Conservation (phyloP, 2,797 vertebrate genomes). For the Perodicticus potto region DNA sequence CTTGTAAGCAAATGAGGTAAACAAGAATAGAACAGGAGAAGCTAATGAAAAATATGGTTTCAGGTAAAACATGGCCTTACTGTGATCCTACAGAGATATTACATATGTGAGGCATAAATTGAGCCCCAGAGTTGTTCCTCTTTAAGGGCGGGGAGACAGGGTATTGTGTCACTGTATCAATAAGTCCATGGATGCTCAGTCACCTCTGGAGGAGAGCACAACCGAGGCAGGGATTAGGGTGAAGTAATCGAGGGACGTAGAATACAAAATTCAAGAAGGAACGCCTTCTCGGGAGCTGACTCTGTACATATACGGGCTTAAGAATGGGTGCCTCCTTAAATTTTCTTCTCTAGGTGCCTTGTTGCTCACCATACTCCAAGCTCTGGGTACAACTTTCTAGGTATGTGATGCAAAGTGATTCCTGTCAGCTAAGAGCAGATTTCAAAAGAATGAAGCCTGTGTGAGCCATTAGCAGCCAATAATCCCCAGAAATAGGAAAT, state of each 20-base stretch:
- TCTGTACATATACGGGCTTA: not conserved
- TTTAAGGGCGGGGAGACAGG: not conserved
- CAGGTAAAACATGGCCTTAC: not conserved
- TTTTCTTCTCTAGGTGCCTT: not conserved
- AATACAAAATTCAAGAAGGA: not conserved
- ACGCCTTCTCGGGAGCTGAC: not conserved
- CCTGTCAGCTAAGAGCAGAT: not conserved
- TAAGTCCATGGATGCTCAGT: not conserved
- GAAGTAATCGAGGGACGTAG: not conserved
- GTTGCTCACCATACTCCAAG: not conserved
- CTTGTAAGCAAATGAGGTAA: not conserved
- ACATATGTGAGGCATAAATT: not conserved
- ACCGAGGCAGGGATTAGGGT: not conserved
- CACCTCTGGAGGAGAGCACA: not conserved
- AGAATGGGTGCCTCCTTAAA: not conserved
- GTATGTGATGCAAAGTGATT: not conserved
- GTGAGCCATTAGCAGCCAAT: not conserved
- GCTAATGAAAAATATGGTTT: not conserved
- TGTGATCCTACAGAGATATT: not conserved
- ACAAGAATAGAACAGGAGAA: not conserved
- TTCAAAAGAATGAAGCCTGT: not conserved
- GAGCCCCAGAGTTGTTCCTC: not conserved
- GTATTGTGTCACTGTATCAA: not conserved
- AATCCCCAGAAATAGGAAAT: not conserved
- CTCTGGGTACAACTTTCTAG: not conserved